Evolutionary conservation across 2,888 invertebrate species (phyloP).

Genomic region (Ectemnius continuus): DNA sequence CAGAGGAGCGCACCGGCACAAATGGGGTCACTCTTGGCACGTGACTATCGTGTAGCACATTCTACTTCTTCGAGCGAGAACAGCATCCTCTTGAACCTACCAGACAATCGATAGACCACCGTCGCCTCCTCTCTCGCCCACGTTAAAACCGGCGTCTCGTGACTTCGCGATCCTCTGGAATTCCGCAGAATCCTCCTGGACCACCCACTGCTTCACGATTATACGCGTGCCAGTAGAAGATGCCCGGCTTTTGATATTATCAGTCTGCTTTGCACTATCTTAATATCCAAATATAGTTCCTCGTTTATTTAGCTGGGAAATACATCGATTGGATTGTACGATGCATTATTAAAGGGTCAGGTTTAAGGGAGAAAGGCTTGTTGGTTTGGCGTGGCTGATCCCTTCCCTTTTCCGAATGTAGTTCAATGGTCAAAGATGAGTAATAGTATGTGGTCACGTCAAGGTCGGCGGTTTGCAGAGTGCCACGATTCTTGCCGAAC

Average conservation of each 20-base stretch:
- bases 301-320: too few species aligned
- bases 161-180: constrained; percentile 12
- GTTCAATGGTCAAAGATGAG: constrained; percentile 20
- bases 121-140: constrained; percentile 24
- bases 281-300: too few species aligned
- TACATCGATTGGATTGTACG: too few species aligned
- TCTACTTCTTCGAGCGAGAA: constrained; percentile 40
- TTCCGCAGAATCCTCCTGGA: neutral
- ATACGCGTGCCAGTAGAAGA: neutral
- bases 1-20: neutral
- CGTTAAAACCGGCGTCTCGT: neutral
- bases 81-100: constrained; percentile 59
- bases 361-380: constrained; percentile 1
- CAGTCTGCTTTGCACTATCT: too few species aligned
- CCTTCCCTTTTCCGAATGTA: neutral
- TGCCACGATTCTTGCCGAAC: constrained; percentile 29
- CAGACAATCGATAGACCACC: constrained; percentile 50
- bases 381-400: neutral
- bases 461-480: constrained; percentile 20
- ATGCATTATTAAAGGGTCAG: neutral
- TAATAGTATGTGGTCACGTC: constrained; percentile 12
- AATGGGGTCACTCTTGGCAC: constrained; percentile 40
- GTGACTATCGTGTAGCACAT: constrained; percentile 42
- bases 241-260: neutral
- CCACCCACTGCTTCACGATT: neutral